These are phyloP conservation scores for Coracopsis vasa DNA, from an alignment of 2,113 vertebrate genomes.

Conservation along the genomic window DNA sequence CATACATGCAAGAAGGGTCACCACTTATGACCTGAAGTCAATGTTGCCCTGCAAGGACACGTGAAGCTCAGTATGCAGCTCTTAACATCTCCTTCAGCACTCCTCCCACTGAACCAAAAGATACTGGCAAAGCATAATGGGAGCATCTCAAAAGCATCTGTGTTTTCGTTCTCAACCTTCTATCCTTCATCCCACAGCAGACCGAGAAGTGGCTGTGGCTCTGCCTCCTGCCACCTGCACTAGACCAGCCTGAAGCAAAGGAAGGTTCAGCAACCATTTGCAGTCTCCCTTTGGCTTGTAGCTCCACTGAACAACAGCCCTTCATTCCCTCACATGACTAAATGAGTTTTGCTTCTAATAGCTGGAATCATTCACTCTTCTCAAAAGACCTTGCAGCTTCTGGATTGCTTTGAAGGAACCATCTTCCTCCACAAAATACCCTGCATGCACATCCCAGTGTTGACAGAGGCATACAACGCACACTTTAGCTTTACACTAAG, in stretches of 20 bases:
- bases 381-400: not conserved
- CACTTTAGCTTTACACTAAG: not conserved
- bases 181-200: not conserved
- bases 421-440: not conserved
- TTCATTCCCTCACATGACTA: not conserved
- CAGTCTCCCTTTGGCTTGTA: not conserved
- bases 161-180: not conserved
- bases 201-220: not conserved
- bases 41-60: fast-evolving
- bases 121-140: not conserved
- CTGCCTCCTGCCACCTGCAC: not conserved
- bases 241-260: not conserved
- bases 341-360: not conserved
- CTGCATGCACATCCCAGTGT: not conserved
- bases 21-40: not conserved
- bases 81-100: not conserved
- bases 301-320: not conserved
- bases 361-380: not conserved
- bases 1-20: not conserved
- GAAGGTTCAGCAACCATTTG: not conserved
- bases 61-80: not conserved
- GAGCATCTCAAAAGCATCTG: not conserved
- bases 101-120: not conserved
- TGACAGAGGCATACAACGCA: not conserved
- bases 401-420: not conserved